A percentile compares a stretch with the other conserved stretches of the same genome.
These are phyloP conservation scores for Lipophrys pholis DNA, from an alignment of 2,113 vertebrate genomes.

Conservation along the genomic window DNA sequence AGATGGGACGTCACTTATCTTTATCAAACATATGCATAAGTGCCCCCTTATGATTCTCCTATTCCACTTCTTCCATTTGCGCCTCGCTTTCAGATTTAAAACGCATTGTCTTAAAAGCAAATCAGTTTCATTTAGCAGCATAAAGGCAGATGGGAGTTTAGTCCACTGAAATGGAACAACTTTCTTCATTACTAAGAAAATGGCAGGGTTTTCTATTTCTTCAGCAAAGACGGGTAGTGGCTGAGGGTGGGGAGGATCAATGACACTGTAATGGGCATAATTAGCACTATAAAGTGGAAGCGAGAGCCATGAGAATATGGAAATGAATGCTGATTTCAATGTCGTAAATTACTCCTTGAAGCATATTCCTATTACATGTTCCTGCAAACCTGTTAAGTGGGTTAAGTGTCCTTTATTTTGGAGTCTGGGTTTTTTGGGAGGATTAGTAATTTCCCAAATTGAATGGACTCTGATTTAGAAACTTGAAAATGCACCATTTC, in stretches of 20 bases:
- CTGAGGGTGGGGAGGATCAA: slow-evolving; percentile 65
- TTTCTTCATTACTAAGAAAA: slow-evolving; percentile 87
- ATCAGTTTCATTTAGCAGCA: slow-evolving; percentile 80
- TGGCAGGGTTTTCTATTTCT: slow-evolving; percentile 78
- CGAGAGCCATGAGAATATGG: slow-evolving; percentile 81
- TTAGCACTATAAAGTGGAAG: slow-evolving; percentile 87
- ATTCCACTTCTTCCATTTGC: slow-evolving; percentile 17
- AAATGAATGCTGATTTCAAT: slow-evolving; percentile 81
- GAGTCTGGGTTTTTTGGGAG: slow-evolving; percentile 55
- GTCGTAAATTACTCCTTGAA: slow-evolving; percentile 81
- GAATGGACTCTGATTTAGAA: slow-evolving; percentile 42
- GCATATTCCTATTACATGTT: slow-evolving; percentile 79
- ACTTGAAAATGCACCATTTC: slow-evolving; percentile 19
- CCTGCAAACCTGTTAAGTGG: slow-evolving; percentile 81
- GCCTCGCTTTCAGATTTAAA: slow-evolving; percentile 50
- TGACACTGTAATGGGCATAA: slow-evolving; percentile 86
- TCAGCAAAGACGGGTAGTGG: slow-evolving; percentile 58
- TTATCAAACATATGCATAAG: slow-evolving; percentile 87
- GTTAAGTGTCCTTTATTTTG: slow-evolving; percentile 75
- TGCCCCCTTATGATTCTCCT: slow-evolving; percentile 71
- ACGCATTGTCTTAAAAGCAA: slow-evolving; percentile 85
- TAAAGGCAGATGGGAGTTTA: slow-evolving; percentile 68
- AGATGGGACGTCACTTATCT: slow-evolving; percentile 88
- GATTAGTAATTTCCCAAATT: slow-evolving; percentile 53
- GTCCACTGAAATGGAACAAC: slow-evolving; percentile 82